Base-by-base conservation (phyloP, 2,888 invertebrate genomes). In the Plebejus melissa region DNA sequence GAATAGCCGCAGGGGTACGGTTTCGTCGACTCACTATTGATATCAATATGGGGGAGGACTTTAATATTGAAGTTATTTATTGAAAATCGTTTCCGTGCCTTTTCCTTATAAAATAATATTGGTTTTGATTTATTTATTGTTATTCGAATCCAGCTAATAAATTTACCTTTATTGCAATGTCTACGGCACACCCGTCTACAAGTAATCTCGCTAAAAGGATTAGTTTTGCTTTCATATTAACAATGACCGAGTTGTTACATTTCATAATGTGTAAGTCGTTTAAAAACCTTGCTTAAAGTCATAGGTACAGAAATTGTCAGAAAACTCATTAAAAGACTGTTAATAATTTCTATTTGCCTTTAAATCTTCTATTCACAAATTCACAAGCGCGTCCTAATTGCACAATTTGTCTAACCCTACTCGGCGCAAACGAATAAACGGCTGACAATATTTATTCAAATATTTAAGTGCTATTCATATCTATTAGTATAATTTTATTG, bases 21-120 rank as follows among this genome's bases (percentile, higher is more conserved):
- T 89, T 88, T 84, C 85, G 83, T 82, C 84, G 82, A 85, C 85
- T 84, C 84, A 86, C 90, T 90, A 92, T 91, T 88, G 90, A 88
- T 92, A 91, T 90, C 90, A 89, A 90, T 90, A 88, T 85, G 85
- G 87, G 90, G 90, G 90, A 91, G 89, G 87, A 87, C 87, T 87
- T 86, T 91, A 90, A 93, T 93, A 93, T 93, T 90, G 90, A 87
- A 90, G 89, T 90, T 93, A 91, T 92, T 91, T 91, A 91, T 92
- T 90, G 93, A 88, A 90, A 90, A 90, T 89, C 89, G 89, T 85
- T 91, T 88, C 87, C 87, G 86, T 86, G 84, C 85, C 86, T 85
- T 86, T 82, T 81, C 83, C 82, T 82, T 80, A 86, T 84, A 85
- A 85, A 87, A 87, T 86, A 86, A 88, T 88, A 86, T 77, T 79